Evolutionary conservation across 2,888 invertebrate genomes (phyloP).

Genomic region (Ophonus ardosiacus): DNA sequence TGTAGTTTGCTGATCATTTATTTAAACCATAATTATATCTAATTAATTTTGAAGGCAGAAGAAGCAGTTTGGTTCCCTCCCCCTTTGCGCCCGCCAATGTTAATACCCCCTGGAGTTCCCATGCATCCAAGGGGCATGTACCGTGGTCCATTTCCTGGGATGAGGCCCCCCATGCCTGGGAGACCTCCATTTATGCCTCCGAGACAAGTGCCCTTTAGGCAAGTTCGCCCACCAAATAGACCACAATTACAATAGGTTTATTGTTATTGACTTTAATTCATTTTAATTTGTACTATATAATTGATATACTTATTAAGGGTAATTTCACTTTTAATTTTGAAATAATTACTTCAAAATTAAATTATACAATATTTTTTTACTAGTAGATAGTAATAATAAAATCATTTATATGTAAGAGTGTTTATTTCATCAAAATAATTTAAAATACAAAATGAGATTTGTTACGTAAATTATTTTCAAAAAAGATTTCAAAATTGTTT

Average conservation of each 20-base stretch:
- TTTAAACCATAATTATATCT: too few relatives aligned
- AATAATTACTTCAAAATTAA: neutral
- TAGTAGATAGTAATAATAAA: conserved; percentile 19
- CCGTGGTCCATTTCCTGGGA: conserved; percentile 19
- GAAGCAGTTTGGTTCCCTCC: conserved; percentile 46
- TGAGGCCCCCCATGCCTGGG: conserved; percentile 46
- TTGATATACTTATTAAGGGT: conserved; percentile 19
- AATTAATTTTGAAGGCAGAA: conserved; percentile 34
- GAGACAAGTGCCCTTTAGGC: conserved; percentile 27
- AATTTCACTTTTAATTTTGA: neutral
- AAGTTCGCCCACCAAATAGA: conserved; percentile 35
- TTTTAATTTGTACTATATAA: conserved; percentile 16
- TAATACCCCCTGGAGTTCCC: conserved; percentile 41
- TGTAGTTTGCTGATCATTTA: too few relatives aligned
- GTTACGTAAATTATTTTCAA: conserved; percentile 9
- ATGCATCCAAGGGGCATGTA: conserved; percentile 55
- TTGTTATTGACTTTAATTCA: conserved; percentile 36
- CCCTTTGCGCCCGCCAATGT: conserved; percentile 48
- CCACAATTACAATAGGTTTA: conserved; percentile 32
- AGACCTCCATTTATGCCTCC: conserved; percentile 37
- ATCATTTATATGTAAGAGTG: conserved; percentile 2
- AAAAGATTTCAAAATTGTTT: conserved; percentile 18
- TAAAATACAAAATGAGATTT: conserved; percentile 31
- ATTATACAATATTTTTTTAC: neutral
- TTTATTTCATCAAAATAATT: conserved; percentile 17